Evolutionary conservation across 2,797 vertebrate species (phyloP).

Genomic region (Smutsia gigantea): DNA sequence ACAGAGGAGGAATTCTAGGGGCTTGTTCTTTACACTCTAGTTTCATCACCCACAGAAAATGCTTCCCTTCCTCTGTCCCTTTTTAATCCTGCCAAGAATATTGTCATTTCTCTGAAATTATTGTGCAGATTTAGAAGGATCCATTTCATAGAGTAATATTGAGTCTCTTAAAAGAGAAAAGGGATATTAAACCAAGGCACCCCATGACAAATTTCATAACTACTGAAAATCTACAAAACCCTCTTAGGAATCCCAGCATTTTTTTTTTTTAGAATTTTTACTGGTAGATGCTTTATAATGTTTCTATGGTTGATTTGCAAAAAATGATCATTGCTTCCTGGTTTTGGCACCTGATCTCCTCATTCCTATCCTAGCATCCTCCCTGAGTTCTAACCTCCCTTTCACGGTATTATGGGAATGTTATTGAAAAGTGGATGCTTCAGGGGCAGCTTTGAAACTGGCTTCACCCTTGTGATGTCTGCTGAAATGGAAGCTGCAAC

Average conservation of each 20-base stretch:
- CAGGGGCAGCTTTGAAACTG: background rate
- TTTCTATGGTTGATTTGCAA: conserved; percentile 59
- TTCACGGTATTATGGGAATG: background rate
- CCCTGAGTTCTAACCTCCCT: background rate
- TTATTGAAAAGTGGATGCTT: background rate
- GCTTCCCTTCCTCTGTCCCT: background rate
- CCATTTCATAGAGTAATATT: conserved; percentile 63
- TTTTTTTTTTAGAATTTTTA: conserved; percentile 17
- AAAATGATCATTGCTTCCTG: conserved; percentile 20
- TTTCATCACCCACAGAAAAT: background rate
- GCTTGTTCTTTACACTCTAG: rapidly evolving
- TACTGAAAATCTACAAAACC: conserved; percentile 44
- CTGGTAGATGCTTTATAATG: conserved; percentile 31
- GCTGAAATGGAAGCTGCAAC: background rate
- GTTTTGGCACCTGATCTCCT: background rate
- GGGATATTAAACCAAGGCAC: conserved; percentile 56
- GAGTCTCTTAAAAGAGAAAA: conserved; percentile 63
- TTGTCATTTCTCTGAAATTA: conserved; percentile 47
- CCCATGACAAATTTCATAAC: conserved; percentile 62
- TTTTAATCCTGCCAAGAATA: background rate
- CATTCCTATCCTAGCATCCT: background rate
- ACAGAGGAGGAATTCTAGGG: background rate
- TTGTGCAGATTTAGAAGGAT: conserved; percentile 65
- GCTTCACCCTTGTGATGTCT: background rate
- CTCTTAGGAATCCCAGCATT: conserved; percentile 49